Evolutionary conservation across 2,888 invertebrate genomes (phyloP).

Genomic region (Petrolisthes cinctipes): DNA sequence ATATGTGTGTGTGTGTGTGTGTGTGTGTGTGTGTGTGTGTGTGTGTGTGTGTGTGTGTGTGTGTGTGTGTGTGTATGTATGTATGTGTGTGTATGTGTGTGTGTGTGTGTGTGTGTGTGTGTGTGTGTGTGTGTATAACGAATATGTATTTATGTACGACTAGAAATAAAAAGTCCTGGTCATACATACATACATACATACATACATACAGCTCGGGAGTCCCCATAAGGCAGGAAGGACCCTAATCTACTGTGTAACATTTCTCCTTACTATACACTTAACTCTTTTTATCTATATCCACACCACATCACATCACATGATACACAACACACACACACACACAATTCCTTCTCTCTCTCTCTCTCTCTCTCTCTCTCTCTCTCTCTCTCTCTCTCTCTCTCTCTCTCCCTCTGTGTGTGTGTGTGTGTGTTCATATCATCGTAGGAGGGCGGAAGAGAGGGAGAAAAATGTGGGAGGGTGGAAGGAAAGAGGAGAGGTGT

Average conservation of each 20-base stretch:
- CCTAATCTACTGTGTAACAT: background rate
- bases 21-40: background rate
- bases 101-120: background rate
- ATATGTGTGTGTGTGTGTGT: background rate
- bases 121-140: background rate
- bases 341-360: background rate
- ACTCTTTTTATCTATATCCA: background rate
- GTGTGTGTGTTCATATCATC: background rate
- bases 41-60: conserved; percentile 7
- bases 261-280: background rate
- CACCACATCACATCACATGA: background rate
- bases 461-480: background rate
- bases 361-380: conserved; percentile 16
- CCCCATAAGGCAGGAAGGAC: background rate
- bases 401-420: conserved; percentile 25
- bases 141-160: background rate
- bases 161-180: too few relatives aligned
- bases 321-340: background rate
- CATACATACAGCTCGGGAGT: background rate
- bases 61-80: background rate
- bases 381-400: conserved; percentile 20
- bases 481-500: too few relatives aligned
- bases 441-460: background rate
- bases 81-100: background rate
- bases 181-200: too few relatives aligned